Conservation (phyloP, 1,140 invertebrate species). For the Aphis gossypii region DNA sequence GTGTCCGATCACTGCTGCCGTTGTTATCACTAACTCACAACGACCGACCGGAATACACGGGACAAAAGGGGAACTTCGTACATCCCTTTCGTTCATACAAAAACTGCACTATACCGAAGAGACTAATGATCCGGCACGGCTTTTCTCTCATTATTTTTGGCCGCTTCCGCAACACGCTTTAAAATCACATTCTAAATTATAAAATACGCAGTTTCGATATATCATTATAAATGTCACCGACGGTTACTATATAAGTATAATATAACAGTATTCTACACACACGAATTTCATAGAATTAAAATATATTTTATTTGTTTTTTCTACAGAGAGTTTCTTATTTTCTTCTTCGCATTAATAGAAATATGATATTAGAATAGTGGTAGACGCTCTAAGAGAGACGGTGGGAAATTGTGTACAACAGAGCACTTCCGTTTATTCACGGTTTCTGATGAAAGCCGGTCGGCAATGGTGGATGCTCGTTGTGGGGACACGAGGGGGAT, state of each 20-base stretch:
- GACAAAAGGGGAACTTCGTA: slow-evolving; percentile 43
- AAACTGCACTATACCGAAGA: slow-evolving; percentile 41
- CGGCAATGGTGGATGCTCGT: not conserved
- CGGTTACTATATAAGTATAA: not conserved
- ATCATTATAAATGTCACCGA: not conserved
- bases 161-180: slow-evolving; percentile 31
- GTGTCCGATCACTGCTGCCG: slow-evolving; percentile 34
- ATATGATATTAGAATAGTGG: slow-evolving; percentile 15
- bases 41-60: slow-evolving; percentile 39
- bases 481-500: not conserved
- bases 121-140: slow-evolving; percentile 52
- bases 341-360: not conserved
- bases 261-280: not conserved
- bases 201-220: not conserved
- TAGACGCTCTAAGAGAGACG: slow-evolving; percentile 9
- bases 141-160: slow-evolving; percentile 53
- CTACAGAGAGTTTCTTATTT: not conserved
- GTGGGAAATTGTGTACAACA: slow-evolving; percentile 47
- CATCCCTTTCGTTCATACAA: slow-evolving; percentile 37
- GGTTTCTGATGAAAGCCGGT: slow-evolving; percentile 51
- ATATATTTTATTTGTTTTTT: not conserved
- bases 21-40: slow-evolving; percentile 50
- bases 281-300: not conserved
- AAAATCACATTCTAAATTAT: slow-evolving; percentile 38
- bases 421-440: slow-evolving; percentile 27